Percentiles rank a stretch among this genome's conserved stretches.
Evolutionary conservation across 2,888 invertebrate species (phyloP).

Genomic region (Sclerodermus sp.): DNA sequence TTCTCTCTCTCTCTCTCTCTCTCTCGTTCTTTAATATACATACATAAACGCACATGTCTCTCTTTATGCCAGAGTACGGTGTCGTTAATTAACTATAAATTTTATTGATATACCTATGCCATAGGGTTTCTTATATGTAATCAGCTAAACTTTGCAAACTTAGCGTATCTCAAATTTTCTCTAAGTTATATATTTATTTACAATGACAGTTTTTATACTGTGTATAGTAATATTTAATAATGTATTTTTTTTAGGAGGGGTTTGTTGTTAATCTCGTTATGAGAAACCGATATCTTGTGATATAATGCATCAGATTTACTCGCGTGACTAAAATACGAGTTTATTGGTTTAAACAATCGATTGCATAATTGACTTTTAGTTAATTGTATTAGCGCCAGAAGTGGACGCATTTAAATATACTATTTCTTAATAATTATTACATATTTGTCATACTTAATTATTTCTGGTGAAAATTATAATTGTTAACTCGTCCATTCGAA

Average conservation of each 20-base stretch:
- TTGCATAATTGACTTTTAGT: conserved; percentile 49
- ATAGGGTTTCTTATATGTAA: conserved; percentile 24
- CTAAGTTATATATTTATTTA: conserved; percentile 36
- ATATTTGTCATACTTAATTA: conserved; percentile 20
- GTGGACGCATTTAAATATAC: conserved; percentile 36
- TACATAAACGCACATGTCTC: neutral
- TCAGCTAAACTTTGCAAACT: conserved; percentile 34
- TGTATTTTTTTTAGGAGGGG: conserved; percentile 32
- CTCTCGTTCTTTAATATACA: neutral
- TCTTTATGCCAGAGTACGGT: neutral
- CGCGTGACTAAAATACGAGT: conserved; percentile 7
- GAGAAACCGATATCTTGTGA: conserved; percentile 8
- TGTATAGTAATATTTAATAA: conserved; percentile 10
- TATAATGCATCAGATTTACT: conserved; percentile 16
- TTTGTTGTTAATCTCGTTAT: conserved; percentile 1
- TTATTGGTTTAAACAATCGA: conserved; percentile 18
- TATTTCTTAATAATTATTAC: conserved; percentile 27
- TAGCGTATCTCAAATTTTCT: conserved; percentile 26
- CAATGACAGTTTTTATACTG: conserved; percentile 33
- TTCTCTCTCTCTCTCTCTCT: neutral
- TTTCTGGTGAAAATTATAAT: neutral
- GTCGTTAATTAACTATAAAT: neutral
- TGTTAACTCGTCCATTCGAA: neutral
- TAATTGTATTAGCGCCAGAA: conserved; percentile 39
- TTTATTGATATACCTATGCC: conserved; percentile 19